Base-by-base conservation (phyloP, 2,888 invertebrate species). In the Drosophila histrio region DNA sequence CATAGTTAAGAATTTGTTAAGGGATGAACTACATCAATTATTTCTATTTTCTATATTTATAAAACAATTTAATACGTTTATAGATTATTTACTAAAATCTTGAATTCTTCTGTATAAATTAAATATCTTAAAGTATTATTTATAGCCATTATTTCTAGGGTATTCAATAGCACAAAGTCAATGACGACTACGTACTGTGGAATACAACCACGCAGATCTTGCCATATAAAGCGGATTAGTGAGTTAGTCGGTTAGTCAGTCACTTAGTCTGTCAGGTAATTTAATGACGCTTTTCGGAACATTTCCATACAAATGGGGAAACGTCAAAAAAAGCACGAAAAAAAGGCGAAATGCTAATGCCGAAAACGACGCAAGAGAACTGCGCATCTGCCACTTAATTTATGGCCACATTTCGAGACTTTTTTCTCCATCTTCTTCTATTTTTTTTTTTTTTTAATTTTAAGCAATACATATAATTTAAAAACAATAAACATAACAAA, bases 401-500 rank as follows among this genome's bases (percentile, higher is more conserved):
- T 75, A 75, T 75, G 50, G 56, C 60, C 74, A 64, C 43, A 54
- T 61, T 60, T 64, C 52, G 34, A 43, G 32, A 50, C 13, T 58
- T 44, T 49, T 34, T 38, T 56, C 21, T 60, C n/a, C 26, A 2
- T 22, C 38, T 19, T 34, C 34, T 13, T 7, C n/a, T 38, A n/a
- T 30, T 28, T 34, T 57, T 59, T 38, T 57, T 56, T 57, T 44
- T 21, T 53, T 62, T 50, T 41, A 46, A 43, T 61, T 53, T 64
- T 21, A 61, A 53, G 59, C 50, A 32, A 68, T 26, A 72, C 69
- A 63, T 77, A 77, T 77, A 77, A 77, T 77, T 77, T 80, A 59
- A 68, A 77, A 66, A 77, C 80, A 80, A 77, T 77, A 77, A 77
- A 77, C 77, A 72, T 60, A 77, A 61, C 77, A 79, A 76, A 67